phyloP scores from a whole-genome alignment of 2,113 vertebrate species.

The Malurus cyaneus region DNA sequence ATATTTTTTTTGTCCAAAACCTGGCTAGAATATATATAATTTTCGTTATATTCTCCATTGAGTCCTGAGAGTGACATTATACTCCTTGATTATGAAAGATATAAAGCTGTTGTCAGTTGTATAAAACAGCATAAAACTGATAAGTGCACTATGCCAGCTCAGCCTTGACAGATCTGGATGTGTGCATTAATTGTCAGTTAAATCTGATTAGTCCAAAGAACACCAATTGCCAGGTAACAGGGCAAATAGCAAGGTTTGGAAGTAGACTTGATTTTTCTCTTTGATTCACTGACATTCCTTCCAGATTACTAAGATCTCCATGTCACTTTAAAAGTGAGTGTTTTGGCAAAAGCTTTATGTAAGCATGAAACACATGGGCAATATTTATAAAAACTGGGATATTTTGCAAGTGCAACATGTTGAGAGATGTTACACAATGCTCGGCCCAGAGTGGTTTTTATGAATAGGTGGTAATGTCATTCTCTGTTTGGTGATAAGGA shows the following conservation, averaged over 20 bases:
- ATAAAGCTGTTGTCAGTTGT: too few relatives aligned
- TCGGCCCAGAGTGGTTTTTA: neutral
- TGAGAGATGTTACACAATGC: neutral
- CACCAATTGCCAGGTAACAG: neutral
- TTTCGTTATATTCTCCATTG: neutral
- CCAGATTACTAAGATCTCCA: conserved; percentile 12
- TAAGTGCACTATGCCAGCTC: neutral
- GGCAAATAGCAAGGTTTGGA: neutral
- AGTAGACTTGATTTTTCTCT: neutral
- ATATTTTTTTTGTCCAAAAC: neutral
- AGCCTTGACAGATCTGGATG: neutral
- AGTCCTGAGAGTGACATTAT: neutral
- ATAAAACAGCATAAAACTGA: neutral
- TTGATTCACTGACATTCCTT: conserved; percentile 24
- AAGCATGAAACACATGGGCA: neutral
- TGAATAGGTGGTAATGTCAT: neutral
- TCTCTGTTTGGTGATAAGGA: neutral
- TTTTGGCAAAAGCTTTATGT: conserved; percentile 9
- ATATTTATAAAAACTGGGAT: neutral
- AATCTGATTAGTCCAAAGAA: neutral
- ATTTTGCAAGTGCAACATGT: neutral
- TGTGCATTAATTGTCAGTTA: neutral
- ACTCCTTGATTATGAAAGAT: neutral
- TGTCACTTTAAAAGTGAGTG: neutral
- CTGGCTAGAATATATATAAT: neutral